A percentile compares a stretch with the other conserved stretches of the same genome.
Conservation (phyloP, 2,113 vertebrate species). For the Serilophus lunatus region DNA sequence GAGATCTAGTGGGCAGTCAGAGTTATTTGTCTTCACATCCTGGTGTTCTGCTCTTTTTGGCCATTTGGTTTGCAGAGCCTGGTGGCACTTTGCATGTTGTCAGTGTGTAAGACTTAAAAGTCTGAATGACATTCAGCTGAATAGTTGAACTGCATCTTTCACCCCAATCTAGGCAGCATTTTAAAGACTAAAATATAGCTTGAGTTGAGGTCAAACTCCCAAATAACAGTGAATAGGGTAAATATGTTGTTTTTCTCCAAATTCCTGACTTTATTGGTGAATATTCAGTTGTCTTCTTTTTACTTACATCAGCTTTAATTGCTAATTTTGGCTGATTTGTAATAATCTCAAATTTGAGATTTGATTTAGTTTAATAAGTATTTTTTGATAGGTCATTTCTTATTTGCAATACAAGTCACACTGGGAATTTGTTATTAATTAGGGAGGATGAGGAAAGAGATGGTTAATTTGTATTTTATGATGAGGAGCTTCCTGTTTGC, state of each 20-base stretch:
- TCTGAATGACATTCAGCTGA: background rate
- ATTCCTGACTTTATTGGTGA: background rate
- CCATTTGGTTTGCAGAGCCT: background rate
- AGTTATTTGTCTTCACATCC: background rate
- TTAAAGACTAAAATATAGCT: background rate
- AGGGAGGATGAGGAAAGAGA: background rate
- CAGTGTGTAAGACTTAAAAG: too few relatives aligned
- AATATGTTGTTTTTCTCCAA: background rate
- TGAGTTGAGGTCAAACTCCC: background rate
- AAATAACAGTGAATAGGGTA: background rate
- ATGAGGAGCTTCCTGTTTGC: background rate
- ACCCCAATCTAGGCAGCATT: background rate
- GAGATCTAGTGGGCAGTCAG: accelerated
- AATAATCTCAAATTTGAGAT: background rate
- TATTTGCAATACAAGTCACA: background rate
- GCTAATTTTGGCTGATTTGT: background rate
- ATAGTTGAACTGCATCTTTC: background rate
- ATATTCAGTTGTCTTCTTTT: background rate
- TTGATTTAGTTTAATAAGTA: background rate
- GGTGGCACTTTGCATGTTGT: background rate
- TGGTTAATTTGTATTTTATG: background rate
- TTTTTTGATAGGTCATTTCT: background rate
- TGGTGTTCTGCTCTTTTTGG: too few relatives aligned
- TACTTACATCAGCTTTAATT: background rate
- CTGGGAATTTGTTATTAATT: background rate